Evolutionary conservation across 1,140 invertebrate genomes (phyloP).

Genomic region (Ceratitis capitata): DNA sequence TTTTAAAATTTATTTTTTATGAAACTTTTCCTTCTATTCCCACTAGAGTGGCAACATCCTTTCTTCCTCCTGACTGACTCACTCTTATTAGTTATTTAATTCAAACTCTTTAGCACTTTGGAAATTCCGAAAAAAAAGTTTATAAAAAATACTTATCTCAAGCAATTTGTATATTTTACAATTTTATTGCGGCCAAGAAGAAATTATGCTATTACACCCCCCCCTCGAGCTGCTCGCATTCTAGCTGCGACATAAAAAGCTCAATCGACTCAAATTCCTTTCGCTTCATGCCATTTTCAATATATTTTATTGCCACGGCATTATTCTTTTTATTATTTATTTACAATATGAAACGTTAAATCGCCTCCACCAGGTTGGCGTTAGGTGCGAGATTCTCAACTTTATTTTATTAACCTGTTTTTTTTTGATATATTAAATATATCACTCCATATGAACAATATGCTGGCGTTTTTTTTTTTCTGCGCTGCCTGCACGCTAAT

Average conservation of each 20-base stretch:
- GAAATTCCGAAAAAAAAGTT: too few species aligned
- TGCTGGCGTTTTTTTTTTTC: neutral
- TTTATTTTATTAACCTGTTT: neutral
- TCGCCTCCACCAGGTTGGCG: neutral
- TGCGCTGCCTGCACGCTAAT: neutral
- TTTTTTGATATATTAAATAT: too few species aligned
- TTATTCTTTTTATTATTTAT: constrained; percentile 34
- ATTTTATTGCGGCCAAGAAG: constrained; percentile 5
- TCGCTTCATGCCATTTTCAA: neutral
- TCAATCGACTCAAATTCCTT: neutral
- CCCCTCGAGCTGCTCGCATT: too few species aligned
- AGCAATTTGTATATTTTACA: constrained; percentile 30
- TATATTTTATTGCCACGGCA: constrained; percentile 5
- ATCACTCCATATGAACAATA: neutral
- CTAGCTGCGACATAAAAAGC: neutral
- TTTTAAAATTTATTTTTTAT: too few species aligned
- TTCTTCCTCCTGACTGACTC: neutral
- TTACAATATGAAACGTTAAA: neutral
- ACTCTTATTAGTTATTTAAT: too few species aligned
- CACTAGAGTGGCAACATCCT: too few species aligned
- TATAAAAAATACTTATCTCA: neutral
- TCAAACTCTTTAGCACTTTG: too few species aligned
- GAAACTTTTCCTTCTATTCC: too few species aligned
- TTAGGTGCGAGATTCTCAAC: neutral
- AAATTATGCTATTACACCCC: neutral